phyloP scores from a whole-genome alignment of 2,113 vertebrate genomes.

The Neomonachus schauinslandi region DNA sequence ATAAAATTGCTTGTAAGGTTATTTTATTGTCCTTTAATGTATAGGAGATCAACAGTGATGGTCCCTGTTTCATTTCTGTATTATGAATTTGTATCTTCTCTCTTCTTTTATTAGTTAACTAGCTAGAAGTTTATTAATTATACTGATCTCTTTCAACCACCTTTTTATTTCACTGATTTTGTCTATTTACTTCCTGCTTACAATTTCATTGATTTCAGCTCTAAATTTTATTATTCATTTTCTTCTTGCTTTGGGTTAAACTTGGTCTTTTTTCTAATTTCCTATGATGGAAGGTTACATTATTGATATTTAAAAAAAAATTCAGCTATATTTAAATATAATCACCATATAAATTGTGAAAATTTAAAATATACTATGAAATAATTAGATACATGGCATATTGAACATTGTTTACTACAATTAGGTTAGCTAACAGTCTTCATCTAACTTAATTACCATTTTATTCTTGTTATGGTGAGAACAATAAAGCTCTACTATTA shows the following conservation, averaged over 20 bases:
- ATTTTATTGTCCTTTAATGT: background rate
- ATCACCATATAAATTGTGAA: background rate
- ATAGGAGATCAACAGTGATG: background rate
- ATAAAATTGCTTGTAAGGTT: background rate
- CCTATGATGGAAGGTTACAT: background rate
- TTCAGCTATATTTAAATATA: background rate
- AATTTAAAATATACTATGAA: background rate
- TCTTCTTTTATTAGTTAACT: background rate
- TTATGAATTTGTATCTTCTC: background rate
- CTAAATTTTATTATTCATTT: background rate
- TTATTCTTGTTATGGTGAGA: background rate
- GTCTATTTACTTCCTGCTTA: background rate
- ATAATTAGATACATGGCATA: background rate
- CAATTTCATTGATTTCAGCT: background rate
- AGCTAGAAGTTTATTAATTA: background rate
- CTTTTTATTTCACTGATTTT: background rate
- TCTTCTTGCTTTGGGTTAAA: background rate
- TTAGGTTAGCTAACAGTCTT: background rate
- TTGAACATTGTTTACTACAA: background rate
- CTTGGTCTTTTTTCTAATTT: background rate
- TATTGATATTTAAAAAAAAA: background rate
- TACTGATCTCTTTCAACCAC: background rate
- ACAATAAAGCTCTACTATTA: background rate
- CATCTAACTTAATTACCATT: background rate
- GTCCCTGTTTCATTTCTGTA: background rate